Evolutionary conservation across 2,113 vertebrate species (phyloP).

Genomic region (Istiophorus platypterus): DNA sequence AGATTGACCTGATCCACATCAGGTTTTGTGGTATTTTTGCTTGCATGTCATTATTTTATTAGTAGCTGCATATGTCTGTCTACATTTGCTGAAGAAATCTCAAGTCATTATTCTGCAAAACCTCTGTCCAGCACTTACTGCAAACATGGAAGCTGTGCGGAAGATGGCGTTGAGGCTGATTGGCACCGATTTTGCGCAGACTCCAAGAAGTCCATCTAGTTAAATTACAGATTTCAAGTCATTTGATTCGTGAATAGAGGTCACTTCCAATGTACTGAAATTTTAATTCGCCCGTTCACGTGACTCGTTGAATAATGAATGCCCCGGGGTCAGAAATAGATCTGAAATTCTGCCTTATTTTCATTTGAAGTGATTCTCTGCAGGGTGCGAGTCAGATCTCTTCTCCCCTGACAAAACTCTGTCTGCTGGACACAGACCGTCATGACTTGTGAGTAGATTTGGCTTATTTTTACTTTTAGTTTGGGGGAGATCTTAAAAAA

Average conservation of each 20-base stretch:
- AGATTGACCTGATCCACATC: neutral
- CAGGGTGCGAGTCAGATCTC: conserved; percentile 87
- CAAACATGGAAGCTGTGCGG: conserved; percentile 41
- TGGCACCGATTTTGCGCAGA: conserved; percentile 71
- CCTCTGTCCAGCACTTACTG: neutral
- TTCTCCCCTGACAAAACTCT: conserved; percentile 72
- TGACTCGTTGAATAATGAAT: conserved; percentile 98
- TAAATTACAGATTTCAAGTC: conserved; percentile 78
- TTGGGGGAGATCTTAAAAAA: neutral
- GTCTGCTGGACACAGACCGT: conserved; percentile 45
- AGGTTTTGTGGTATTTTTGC: neutral
- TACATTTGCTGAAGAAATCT: neutral
- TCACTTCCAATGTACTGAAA: conserved; percentile 89
- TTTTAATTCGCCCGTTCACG: conserved; percentile 92
- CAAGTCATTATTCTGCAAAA: too few relatives aligned
- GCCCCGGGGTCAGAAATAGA: conserved; percentile 91
- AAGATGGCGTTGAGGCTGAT: conserved; percentile 68
- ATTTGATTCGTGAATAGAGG: conserved; percentile 79
- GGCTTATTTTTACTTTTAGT: neutral
- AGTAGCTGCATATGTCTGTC: neutral
- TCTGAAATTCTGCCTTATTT: conserved; percentile 88
- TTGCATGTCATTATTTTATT: neutral
- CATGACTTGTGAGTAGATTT: conserved; percentile 80
- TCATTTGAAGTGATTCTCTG: conserved; percentile 91
- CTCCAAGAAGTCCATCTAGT: conserved; percentile 68